Conservation (phyloP, 2,888 invertebrate genomes). For the Apodemia zela region DNA sequence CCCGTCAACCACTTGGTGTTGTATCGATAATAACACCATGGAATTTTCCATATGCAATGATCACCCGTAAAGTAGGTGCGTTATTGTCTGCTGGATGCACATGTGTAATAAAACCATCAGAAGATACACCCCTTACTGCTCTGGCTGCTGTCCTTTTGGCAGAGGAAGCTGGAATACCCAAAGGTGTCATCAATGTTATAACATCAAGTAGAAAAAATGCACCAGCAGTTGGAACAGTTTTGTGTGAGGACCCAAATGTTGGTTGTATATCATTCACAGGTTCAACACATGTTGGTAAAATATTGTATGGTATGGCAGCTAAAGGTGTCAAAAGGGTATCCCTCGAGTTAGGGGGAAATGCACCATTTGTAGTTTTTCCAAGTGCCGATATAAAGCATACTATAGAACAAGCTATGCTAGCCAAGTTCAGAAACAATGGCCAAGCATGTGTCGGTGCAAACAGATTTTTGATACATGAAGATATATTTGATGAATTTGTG, state of each 20-base stretch:
- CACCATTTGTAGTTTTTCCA: constrained; percentile 97
- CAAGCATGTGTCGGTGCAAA: constrained; percentile 98
- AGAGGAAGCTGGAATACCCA: constrained; percentile 94
- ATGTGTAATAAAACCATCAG: constrained; percentile 95
- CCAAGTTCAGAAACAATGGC: constrained; percentile 97
- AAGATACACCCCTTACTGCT: constrained; percentile 97
- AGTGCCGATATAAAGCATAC: constrained; percentile 94
- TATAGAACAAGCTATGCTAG: constrained; percentile 90
- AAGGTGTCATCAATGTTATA: constrained; percentile 95
- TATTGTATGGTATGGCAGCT: constrained; percentile 91
- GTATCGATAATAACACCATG: constrained; percentile 98
- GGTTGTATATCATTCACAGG: constrained; percentile 97
- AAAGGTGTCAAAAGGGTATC: constrained; percentile 82
- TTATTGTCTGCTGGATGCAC: constrained; percentile 98
- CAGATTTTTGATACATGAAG: constrained; percentile 90
- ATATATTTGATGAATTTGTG: constrained; percentile 90
- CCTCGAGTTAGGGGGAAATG: constrained; percentile 97
- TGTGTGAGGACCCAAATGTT: constrained; percentile 91
- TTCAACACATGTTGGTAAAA: constrained; percentile 95
- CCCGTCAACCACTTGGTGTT: constrained; percentile 95
- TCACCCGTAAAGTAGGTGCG: constrained; percentile 96
- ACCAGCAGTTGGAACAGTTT: constrained; percentile 87
- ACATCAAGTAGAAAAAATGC: constrained; percentile 89
- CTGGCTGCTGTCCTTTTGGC: constrained; percentile 92
- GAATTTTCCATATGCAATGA: constrained; percentile 98